phyloP scores from a whole-genome alignment of 2,888 invertebrate species.

The Melangyna quadrimaculata region DNA sequence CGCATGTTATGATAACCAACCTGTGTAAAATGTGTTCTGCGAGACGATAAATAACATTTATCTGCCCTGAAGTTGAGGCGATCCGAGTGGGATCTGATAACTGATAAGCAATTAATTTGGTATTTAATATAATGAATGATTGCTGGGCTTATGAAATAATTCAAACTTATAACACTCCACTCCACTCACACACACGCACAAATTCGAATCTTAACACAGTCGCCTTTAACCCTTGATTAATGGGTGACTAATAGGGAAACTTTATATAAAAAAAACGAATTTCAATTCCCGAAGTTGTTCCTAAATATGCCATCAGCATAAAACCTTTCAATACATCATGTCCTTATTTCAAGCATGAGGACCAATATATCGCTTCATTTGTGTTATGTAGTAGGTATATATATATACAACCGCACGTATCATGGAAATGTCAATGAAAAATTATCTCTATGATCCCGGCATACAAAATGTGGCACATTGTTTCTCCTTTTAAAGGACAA shows the following conservation, averaged over 20 bases:
- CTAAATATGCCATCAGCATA: background rate
- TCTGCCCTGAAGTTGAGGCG: too few species aligned
- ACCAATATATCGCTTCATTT: background rate
- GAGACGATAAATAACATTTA: too few species aligned
- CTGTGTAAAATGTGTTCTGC: too few species aligned
- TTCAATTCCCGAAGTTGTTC: background rate
- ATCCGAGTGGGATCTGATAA: too few species aligned
- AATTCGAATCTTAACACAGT: background rate
- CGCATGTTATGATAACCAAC: too few species aligned
- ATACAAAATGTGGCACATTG: background rate
- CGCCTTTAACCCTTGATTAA: slow-evolving; percentile 1
- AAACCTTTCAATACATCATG: slow-evolving; percentile 22
- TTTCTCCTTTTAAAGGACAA: background rate
- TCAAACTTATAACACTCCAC: background rate
- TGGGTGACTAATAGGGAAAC: background rate
- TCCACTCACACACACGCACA: background rate
- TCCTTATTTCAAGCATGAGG: background rate
- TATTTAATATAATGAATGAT: background rate
- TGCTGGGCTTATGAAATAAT: background rate
- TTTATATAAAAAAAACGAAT: background rate
- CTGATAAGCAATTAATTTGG: too few species aligned
- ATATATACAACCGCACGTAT: slow-evolving; percentile 11
- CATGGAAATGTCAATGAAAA: slow-evolving; percentile 25
- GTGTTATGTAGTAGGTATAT: too few species aligned
- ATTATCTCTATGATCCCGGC: background rate